Evolutionary conservation across 1,140 invertebrate species (phyloP), one percentile per base, ranked within the genome.

Genomic region (Samia ricini): DNA sequence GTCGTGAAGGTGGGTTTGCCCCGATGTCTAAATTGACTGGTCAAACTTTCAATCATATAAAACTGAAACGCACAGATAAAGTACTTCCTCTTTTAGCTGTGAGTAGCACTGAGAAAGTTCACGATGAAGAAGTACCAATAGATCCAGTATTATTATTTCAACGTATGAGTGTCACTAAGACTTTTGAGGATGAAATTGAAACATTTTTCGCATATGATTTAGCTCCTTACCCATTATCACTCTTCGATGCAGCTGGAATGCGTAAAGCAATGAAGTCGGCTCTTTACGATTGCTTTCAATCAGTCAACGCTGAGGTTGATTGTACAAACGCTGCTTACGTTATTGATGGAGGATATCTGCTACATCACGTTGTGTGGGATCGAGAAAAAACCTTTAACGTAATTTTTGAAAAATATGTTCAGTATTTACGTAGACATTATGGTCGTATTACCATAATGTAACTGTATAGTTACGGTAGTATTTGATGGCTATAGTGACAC

Each of bases 141-240:
- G 76, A 87, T 66, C 77, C 79, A 56, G 52, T 76, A 62, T 68
- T 83, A 67, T 68, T 90, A n/a, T 89, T 87, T 66, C 84, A 90
- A 76, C 65, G 77, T 56, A 86, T 89, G 33, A 63, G 61, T 64
- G 57, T 72, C 63, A 70, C 60, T 56, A 24, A 0, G 55, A 23
- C 56, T 51, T 68, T 66, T 62, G 33, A 64, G 57, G 67, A 75
- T 64, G 63, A 83, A 67, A 67, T 81, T 23, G 70, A 82, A 76
- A 69, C 76, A 56, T 83, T 72, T 68, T 88, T 19, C 19, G 60
- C 70, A 56, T 83, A 81, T 72, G 81, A 90, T 68, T 65, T 90
- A 64, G 48, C 61, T 56, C 69, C 66, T 1, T 75, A 68, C 50
- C 68, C 61, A n/a, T 62, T 63, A 61, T 69, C 64, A 71, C 74